Percentiles rank a stretch among this genome's conserved stretches.
Conservation (phyloP, 37 sponge, comb jelly and placozoan genomes). For the Cladorhizidae sp. region DNA sequence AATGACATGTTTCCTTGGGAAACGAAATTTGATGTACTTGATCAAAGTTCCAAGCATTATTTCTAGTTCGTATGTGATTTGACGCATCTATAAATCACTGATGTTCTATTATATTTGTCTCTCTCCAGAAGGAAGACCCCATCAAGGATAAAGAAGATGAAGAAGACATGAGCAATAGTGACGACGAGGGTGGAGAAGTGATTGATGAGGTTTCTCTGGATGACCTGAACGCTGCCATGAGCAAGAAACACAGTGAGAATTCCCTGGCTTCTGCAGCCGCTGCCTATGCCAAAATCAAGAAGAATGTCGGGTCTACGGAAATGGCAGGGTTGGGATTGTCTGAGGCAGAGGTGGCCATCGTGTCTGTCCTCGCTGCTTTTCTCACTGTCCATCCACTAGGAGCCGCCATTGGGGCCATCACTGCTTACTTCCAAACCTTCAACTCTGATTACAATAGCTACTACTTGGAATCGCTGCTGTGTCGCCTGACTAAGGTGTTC, state of each 20-base stretch:
- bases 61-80: not conserved
- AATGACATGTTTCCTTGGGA: no score
- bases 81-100: not conserved
- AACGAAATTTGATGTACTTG: no score
- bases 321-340: slow-evolving; percentile 28
- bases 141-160: slow-evolving; percentile 41
- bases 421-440: slow-evolving; percentile 62
- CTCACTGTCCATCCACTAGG: slow-evolving; percentile 86
- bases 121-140: slow-evolving; percentile 1
- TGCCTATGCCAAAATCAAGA: slow-evolving; percentile 56
- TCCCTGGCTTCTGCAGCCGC: slow-evolving; percentile 70
- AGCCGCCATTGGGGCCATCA: slow-evolving; percentile 68
- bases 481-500: slow-evolving; percentile 68
- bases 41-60: no score
- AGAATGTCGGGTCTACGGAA: slow-evolving; percentile 27
- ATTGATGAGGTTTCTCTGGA: slow-evolving; percentile 51
- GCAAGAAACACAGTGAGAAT: not conserved
- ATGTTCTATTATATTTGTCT: not conserved
- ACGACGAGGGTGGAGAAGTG: slow-evolving; percentile 21
- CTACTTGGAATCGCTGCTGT: slow-evolving; percentile 71
- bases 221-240: slow-evolving; percentile 32
- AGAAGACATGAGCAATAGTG: slow-evolving; percentile 12
- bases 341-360: slow-evolving; percentile 71
- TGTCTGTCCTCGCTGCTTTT: slow-evolving; percentile 64
- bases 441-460: slow-evolving; percentile 52